phyloP scores from a whole-genome alignment of 2,797 vertebrate species.

The Parotocinclus haroldoi region DNA sequence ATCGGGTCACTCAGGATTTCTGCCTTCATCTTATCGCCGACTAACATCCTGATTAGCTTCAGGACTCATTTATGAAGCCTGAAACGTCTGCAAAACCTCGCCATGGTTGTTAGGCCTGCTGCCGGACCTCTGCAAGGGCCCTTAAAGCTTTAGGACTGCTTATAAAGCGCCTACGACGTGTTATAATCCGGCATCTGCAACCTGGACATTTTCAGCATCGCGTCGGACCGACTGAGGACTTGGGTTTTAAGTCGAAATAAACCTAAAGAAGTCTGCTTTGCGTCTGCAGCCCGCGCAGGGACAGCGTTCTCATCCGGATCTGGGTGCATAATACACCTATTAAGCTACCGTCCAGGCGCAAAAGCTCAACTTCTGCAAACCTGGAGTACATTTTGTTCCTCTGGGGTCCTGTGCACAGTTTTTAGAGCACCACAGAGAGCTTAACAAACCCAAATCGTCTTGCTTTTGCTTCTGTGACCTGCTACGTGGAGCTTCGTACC shows the following conservation, averaged over 20 bases:
- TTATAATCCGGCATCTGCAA: no score
- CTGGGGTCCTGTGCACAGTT: no score
- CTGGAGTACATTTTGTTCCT: no score
- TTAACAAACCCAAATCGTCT: neutral
- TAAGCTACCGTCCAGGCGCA: neutral
- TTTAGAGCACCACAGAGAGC: no score
- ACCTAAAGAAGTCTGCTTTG: neutral
- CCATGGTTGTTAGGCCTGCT: slow-evolving; percentile 20
- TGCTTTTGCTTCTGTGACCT: neutral
- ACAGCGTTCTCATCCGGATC: neutral
- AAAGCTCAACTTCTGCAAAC: no score
- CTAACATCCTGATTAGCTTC: slow-evolving; percentile 27
- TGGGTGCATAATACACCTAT: neutral
- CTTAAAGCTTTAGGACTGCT: slow-evolving; percentile 3
- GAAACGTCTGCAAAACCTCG: neutral
- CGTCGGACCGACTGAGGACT: no score
- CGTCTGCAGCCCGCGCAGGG: neutral
- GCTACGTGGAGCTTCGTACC: no score
- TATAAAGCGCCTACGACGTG: neutral
- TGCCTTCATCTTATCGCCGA: slow-evolving; percentile 52
- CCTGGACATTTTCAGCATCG: no score
- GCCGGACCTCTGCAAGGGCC: slow-evolving; percentile 9
- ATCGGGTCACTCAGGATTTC: slow-evolving; percentile 72
- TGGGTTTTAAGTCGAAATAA: no score
- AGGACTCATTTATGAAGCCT: slow-evolving; percentile 30